phyloP scores from a whole-genome alignment of 2,888 invertebrate genomes.

The Idaea straminata region DNA sequence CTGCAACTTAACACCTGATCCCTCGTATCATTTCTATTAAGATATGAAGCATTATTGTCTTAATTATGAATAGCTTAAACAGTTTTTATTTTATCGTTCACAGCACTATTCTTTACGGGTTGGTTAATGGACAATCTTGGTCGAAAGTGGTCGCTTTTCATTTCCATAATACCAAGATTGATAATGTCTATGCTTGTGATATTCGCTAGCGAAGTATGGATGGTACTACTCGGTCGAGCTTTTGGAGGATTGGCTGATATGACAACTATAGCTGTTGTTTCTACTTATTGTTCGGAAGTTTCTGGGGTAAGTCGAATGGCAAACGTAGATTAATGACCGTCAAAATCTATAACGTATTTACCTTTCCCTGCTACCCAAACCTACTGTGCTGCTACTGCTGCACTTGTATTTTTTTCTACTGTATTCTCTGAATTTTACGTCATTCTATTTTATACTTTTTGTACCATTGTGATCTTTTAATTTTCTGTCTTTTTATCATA shows the following conservation, averaged over 20 bases:
- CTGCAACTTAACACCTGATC: too few species aligned
- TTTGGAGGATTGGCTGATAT: constrained; percentile 34
- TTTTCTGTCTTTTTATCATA: too few species aligned
- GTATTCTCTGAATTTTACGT: too few species aligned
- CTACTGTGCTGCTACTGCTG: too few species aligned
- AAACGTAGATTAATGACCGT: background rate
- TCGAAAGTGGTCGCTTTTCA: constrained; percentile 28
- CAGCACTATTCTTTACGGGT: constrained; percentile 24
- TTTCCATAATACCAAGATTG: constrained; percentile 35
- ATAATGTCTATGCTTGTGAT: constrained; percentile 28
- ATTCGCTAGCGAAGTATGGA: constrained; percentile 44
- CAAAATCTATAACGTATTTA: too few species aligned
- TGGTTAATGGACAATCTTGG: constrained; percentile 33
- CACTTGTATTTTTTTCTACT: too few species aligned
- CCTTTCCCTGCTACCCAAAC: too few species aligned
- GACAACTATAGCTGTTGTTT: constrained; percentile 32
- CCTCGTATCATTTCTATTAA: too few species aligned
- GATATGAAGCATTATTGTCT: too few species aligned
- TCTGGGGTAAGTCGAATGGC: constrained; percentile 38
- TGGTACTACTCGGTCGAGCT: constrained; percentile 38
- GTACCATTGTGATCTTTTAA: too few species aligned
- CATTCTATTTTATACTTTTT: too few species aligned
- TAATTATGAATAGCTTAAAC: too few species aligned
- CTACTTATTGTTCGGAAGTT: constrained; percentile 51
- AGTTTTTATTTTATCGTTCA: constrained; percentile 6